These are phyloP conservation scores for Tympanoctomys barrerae DNA, from an alignment of 2,797 vertebrate species.

Conservation along the genomic window DNA sequence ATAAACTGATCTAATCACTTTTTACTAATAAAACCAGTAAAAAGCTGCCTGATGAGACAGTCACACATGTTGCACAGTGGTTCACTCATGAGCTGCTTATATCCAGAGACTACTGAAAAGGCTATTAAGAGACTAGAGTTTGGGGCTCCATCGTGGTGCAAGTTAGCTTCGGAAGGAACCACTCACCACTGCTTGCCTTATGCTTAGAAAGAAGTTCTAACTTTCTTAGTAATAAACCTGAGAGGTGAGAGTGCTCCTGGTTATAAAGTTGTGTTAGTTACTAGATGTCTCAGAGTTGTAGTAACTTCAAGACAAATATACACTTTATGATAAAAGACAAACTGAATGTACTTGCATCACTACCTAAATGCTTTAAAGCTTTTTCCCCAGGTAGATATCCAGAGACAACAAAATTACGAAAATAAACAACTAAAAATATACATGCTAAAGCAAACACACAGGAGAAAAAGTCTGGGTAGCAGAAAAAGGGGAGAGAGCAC, in stretches of 20 bases:
- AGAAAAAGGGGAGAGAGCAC: conserved; percentile 71
- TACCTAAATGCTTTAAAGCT: conserved; percentile 58
- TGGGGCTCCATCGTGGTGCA: background rate
- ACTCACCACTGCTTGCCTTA: background rate
- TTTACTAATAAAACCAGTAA: background rate
- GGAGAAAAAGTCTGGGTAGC: conserved; percentile 68
- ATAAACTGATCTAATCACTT: background rate
- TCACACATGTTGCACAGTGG: background rate
- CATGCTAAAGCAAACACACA: conserved; percentile 61
- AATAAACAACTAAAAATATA: conserved; percentile 36
- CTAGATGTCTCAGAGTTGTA: conserved; percentile 22
- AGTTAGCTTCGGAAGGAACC: background rate
- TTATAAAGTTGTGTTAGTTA: conserved; percentile 52
- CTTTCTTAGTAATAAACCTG: background rate
- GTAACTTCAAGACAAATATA: conserved; percentile 56
- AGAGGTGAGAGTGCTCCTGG: conserved; percentile 22
- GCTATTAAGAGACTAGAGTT: background rate
- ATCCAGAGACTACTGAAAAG: conserved; percentile 14
- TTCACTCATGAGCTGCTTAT: background rate
- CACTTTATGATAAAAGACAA: conserved; percentile 28
- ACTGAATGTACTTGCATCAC: background rate
- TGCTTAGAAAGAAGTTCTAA: background rate
- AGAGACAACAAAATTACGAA: conserved; percentile 43
- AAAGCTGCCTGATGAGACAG: background rate
- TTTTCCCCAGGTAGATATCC: background rate